A percentile compares a stretch with the other conserved stretches of the same genome.
phyloP scores from a whole-genome alignment of 2,888 invertebrate species.

The Bruchidius siliquastri region DNA sequence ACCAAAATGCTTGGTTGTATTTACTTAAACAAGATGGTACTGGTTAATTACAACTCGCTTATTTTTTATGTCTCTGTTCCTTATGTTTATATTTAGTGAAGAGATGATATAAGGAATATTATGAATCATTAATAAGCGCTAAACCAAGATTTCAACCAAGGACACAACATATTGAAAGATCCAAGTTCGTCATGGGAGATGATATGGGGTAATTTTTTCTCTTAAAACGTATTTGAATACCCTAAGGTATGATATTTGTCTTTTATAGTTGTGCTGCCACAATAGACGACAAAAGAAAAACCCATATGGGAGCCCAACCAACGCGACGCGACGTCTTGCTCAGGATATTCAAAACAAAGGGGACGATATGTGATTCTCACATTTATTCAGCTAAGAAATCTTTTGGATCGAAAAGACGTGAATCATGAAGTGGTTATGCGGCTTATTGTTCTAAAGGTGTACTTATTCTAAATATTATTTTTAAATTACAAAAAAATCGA shows the following conservation, averaged over 20 bases:
- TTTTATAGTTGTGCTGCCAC: constrained; percentile 42
- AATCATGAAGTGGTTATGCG: no score
- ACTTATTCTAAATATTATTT: no score
- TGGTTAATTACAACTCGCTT: no score
- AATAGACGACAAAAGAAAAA: constrained; percentile 2
- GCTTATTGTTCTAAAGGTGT: no score
- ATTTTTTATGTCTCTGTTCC: no score
- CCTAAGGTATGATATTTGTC: constrained; percentile 25
- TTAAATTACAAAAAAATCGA: no score
- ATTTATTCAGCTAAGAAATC: constrained; percentile 17
- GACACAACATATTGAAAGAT: background rate
- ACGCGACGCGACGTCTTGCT: background rate
- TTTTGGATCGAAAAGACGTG: no score
- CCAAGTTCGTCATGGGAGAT: background rate
- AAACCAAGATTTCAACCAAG: background rate
- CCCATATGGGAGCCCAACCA: background rate
- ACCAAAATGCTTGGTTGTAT: no score
- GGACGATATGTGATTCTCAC: background rate
- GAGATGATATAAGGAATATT: no score
- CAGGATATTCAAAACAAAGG: background rate
- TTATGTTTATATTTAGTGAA: no score
- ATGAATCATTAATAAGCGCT: background rate
- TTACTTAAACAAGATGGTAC: no score
- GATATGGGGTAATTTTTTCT: constrained; percentile 16
- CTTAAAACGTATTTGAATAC: constrained; percentile 18